Conservation (phyloP, 2,113 vertebrate genomes). For the Marmota monax region DNA sequence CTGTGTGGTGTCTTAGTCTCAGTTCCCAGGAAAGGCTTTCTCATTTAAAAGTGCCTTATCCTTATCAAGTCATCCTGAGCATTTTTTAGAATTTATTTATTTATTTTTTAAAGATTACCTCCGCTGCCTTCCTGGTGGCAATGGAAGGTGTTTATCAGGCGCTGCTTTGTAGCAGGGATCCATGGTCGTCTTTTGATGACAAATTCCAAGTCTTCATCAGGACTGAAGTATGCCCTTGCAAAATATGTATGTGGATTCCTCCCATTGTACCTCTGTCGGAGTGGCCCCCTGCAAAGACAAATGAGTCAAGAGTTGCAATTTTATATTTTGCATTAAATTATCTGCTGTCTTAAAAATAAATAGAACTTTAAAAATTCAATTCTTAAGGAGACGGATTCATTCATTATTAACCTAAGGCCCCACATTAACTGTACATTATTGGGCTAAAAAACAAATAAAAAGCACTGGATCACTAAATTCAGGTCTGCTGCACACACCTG, state of each 20-base stretch:
- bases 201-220: slow-evolving; percentile 66
- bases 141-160: slow-evolving; percentile 73
- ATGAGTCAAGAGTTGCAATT: background rate
- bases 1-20: slow-evolving; percentile 64
- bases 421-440: background rate
- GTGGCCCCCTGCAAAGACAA: slow-evolving; percentile 53
- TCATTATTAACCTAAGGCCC: background rate
- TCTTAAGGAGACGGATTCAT: background rate
- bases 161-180: slow-evolving; percentile 28
- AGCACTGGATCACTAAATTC: background rate
- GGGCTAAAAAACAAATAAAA: background rate
- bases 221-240: background rate
- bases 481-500: background rate
- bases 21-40: slow-evolving; percentile 74
- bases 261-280: background rate
- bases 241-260: background rate
- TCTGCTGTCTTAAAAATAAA: background rate
- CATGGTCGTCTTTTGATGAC: slow-evolving; percentile 27
- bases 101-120: slow-evolving; percentile 69
- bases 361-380: background rate
- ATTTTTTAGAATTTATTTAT: slow-evolving; percentile 60
- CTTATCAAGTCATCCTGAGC: slow-evolving; percentile 67
- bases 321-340: slow-evolving; percentile 33
- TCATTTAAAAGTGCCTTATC: slow-evolving; percentile 65
- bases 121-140: slow-evolving; percentile 41